Conservation (phyloP, 2,888 invertebrate species). For the Baccha elongata region DNA sequence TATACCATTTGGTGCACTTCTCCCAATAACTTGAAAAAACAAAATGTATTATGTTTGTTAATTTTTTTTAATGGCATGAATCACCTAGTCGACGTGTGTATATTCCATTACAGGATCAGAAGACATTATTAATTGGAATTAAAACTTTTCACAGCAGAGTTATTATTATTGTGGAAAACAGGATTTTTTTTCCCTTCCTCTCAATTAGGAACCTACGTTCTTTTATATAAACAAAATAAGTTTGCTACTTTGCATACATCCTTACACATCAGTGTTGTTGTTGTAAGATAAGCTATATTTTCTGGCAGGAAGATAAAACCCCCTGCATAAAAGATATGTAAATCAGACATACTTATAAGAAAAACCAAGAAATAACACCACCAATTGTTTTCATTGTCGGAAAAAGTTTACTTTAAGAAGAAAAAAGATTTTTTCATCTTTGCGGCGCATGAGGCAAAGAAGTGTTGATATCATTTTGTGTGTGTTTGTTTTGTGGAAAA, state of each 20-base stretch:
- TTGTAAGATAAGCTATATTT: no score
- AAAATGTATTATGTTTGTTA: no score
- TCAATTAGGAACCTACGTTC: no score
- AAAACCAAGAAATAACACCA: conserved; percentile 8
- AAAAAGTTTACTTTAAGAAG: conserved; percentile 37
- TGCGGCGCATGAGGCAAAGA: not conserved
- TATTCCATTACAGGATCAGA: conserved; percentile 21
- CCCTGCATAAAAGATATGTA: conserved; percentile 44
- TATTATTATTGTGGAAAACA: conserved; percentile 39
- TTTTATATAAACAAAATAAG: no score
- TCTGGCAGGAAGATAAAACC: no score
- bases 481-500: conserved; percentile 47
- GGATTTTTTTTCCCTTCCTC: no score
- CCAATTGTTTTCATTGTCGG: conserved; percentile 8
- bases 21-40: no score
- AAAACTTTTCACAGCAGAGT: conserved; percentile 46
- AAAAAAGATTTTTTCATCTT: conserved; percentile 18
- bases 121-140: conserved; percentile 61
- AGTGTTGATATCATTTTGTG: conserved; percentile 38
- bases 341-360: conserved; percentile 36
- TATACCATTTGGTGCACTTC: no score
- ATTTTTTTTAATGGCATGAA: no score
- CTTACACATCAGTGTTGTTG: no score
- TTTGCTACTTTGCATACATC: no score
- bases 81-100: no score